Evolutionary conservation across 2,113 vertebrate genomes (phyloP), one percentile per base, ranked within the genome.

Genomic region (Cyanocitta stelleri): DNA sequence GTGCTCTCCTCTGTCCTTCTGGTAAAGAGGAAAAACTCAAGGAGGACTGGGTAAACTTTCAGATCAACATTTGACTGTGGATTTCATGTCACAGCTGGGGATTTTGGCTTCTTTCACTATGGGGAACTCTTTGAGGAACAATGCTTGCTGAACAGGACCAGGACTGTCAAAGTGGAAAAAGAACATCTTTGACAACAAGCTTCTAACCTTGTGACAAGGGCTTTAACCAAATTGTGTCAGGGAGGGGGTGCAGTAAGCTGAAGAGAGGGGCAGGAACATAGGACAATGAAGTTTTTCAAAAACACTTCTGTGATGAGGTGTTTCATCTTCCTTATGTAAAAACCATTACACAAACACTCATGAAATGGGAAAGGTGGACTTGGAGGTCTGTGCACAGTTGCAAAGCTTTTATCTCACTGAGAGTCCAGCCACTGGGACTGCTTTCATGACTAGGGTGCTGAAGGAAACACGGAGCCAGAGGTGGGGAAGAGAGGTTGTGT

Each of bases 401-500:
- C 54, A 58, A 54, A 58, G 16, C 27, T 67, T 27, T 52, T 13
- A 18, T 11, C 27, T 72, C 48, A 32, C 32, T 48, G 54, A 29
- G 19, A 39, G 41, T 23, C 30, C 37, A 37, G 9, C 6, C 2
- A 21, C 4, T 29, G 27, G 30, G 23, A 23, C 30, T 81, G 17
- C 39, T 49, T 4, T 1, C 11, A 2, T 22, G 41, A 29, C 24
- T 61, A 12, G 16, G 26, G 6, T 74, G 48, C 48, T 48, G 48
- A 37, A 43, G 20, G 24, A 79, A 55, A 35, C n/a, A 49, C 0
- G 0, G 14, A 43, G 14, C 3, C 22, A 56, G 26, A 49, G 4
- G 2, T 41, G 23, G 11, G 10, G 11, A 90, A 35, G 11, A 43
- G 7, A 59, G 18, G 13, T 39, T 32, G 32, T 83, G 20, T 2